Evolutionary conservation across 2,888 invertebrate species (phyloP), one percentile per base, ranked within the genome.

Genomic region (Agrilus mali): DNA sequence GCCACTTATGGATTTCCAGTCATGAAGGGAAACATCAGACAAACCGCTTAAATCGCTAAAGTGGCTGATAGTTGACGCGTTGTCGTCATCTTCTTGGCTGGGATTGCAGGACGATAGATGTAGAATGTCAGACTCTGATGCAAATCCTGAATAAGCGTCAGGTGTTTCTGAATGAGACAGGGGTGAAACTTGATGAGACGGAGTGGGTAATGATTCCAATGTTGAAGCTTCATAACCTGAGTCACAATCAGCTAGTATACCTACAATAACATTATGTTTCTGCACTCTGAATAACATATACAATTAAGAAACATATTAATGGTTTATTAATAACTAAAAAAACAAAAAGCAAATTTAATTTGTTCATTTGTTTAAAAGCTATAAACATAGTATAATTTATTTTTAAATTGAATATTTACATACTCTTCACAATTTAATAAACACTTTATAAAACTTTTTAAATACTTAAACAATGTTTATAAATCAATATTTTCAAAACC

Each of bases 1-100:
- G 60, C 73, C 74, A 45, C 73, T 70, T 63, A 71, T 69, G 1
- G 80, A 77, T 61, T 80, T 80, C 81, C 82, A 84, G 43, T 82
- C 73, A 49, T 78, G 75, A 1, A 74, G 80, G 44, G 80, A 81
- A 38, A 81, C 67, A 46, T 79, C 79, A 53, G 78, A 78, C 33
- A 76, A 58, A 48, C 75, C 73, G 15, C 75, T 75, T 34, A 75
- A 56, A 54, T 74, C 70, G 52, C 74, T 76, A 33, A 75, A 72
- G 5, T 73, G 74, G 10, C 71, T 71, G 5, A 66, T 64, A 39
- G 64, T 65, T 41, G 69, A 69, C 50, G 66, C 66, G 34, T 54
- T 55, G 40, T 58, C 57, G 37, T 52, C 52, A 27, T 47, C 49
- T 8, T 13, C 51, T 39, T 58, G 27, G 10, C 27, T 27, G 10